These are phyloP conservation scores for Halocaridina rubra DNA, from an alignment of 2,888 invertebrate species.

Conservation along the genomic window DNA sequence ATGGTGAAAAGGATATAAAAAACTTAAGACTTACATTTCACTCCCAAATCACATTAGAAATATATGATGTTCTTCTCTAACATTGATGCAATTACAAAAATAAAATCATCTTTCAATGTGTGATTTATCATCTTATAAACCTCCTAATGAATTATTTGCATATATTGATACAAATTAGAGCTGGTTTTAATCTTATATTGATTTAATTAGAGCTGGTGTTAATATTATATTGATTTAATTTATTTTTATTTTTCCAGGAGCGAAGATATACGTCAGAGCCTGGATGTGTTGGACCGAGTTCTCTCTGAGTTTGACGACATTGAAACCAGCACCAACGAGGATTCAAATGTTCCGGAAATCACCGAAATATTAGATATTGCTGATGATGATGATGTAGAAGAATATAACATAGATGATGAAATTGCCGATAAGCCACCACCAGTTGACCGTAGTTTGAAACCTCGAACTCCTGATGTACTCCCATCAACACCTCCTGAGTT, in stretches of 20 bases:
- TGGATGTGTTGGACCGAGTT: constrained; percentile 89
- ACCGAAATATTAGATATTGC: neutral
- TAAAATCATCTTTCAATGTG: too few species aligned
- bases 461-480: neutral
- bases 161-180: neutral
- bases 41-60: too few species aligned
- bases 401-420: neutral
- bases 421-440: constrained; percentile 28
- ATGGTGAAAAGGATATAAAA: too few species aligned
- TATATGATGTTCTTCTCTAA: too few species aligned
- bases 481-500: constrained; percentile 44
- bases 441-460: constrained; percentile 50
- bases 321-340: constrained; percentile 67
- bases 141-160: neutral
- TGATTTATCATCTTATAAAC: too few species aligned
- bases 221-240: neutral
- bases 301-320: constrained; percentile 90
- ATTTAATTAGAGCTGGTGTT: neutral
- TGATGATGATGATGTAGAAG: neutral
- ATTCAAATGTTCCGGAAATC: neutral
- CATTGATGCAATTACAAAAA: too few species aligned
- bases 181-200: neutral
- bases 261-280: constrained; percentile 88
- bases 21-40: too few species aligned
- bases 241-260: constrained; percentile 72